phyloP scores from a whole-genome alignment of 2,113 vertebrate species.

The Nettapus auritus region DNA sequence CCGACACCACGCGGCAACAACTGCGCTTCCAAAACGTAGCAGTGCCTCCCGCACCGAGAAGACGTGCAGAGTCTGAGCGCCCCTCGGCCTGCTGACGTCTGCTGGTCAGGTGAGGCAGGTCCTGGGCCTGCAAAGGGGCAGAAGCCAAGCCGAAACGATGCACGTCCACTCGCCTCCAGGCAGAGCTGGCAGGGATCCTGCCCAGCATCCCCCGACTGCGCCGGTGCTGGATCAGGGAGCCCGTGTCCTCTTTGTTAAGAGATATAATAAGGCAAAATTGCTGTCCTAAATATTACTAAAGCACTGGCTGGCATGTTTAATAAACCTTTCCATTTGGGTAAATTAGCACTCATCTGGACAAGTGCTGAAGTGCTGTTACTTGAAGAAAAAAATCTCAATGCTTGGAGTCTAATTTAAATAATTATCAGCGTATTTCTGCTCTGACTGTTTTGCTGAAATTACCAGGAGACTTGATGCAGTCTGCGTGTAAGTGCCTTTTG shows the following conservation, averaged over 20 bases:
- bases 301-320: conserved; percentile 74
- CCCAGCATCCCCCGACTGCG: not conserved
- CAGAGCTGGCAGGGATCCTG: not conserved
- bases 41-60: not conserved
- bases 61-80: not conserved
- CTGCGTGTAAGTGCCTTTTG: conserved; percentile 64
- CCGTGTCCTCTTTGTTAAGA: conserved; percentile 59
- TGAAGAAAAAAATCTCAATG: conserved; percentile 57
- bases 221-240: conserved; percentile 32
- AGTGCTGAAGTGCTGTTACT: conserved; percentile 75
- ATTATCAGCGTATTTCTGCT: conserved; percentile 75
- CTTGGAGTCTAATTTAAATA: conserved; percentile 72
- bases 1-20: not conserved
- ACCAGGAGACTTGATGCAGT: conserved; percentile 60
- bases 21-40: not conserved
- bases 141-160: not conserved
- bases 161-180: not conserved
- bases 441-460: conserved; percentile 68
- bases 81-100: not conserved
- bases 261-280: conserved; percentile 74
- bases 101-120: not conserved
- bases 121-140: not conserved
- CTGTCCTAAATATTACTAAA: conserved; percentile 77
- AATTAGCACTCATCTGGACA: conserved; percentile 78
- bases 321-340: conserved; percentile 77